Base-by-base conservation (phyloP, 2,888 invertebrate species). In the Leucophenga maculata region DNA sequence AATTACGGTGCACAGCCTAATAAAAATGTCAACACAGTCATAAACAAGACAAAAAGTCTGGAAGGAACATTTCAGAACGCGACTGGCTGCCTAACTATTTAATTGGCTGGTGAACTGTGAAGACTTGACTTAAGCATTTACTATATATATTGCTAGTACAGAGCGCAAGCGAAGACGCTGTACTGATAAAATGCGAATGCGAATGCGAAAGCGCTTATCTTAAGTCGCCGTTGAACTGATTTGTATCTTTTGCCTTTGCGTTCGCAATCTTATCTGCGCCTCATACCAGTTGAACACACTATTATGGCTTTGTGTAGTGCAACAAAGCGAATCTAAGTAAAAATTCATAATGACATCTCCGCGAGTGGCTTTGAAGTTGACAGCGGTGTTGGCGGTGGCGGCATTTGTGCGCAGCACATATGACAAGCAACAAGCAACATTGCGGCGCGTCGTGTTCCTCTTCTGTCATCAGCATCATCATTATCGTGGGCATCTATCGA, bases 21-120 rank as follows among this genome's bases (percentile, higher is more conserved):
- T 82, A 82, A 82, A 83, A 82, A 82, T 82, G 82, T 82, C 82
- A 83, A 80, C 83, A 77, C 78, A 75, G 65, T 75, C 80, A 82
- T 82, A 82, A 82, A 82, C 68, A 50, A 50, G 18, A 50, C n/a
- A 50, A 50, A 50, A 50, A n/a, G n/a, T 50, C 46, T 46, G 6
- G n/a, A 46, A n/a, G 14, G 46, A 46, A 46, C 13, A 13, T 46
- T 46, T 26, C 4, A 26, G 26, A 26, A 4, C 26, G 26, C 26
- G 26, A 26, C 26, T 26, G 4, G 26, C 4, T 26, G 4, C 4
- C 26, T 26, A 26, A 26, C 26, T 26, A 26, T 26, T 46, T 46
- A 46, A 46, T 46, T 46, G 46, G 46, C 26, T 2, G 4, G 26
- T 26, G 26, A 26, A 26, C 26, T 26, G 26, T 46, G 46, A 6